phyloP scores from a whole-genome alignment of 2,888 invertebrate genomes.

The Sipha maydis region DNA sequence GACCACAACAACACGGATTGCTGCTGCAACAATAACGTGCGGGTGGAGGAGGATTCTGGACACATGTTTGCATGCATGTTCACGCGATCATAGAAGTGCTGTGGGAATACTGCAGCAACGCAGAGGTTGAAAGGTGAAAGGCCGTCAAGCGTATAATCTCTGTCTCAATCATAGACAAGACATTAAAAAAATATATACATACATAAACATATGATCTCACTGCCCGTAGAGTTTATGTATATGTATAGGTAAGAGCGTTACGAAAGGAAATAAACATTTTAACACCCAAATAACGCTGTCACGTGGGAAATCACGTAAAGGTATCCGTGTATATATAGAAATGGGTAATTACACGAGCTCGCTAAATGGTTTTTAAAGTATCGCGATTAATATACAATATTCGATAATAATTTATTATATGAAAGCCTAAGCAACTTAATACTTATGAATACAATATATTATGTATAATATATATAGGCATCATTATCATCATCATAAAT shows the following conservation, averaged over 20 bases:
- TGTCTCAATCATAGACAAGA: background rate
- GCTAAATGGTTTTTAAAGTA: background rate
- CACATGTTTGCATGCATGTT: background rate
- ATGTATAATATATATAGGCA: background rate
- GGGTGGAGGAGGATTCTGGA: constrained; percentile 3
- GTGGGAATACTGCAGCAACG: constrained; percentile 32
- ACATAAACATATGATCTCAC: background rate
- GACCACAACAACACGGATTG: background rate
- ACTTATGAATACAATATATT: background rate
- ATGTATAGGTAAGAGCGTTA: background rate
- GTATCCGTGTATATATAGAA: background rate
- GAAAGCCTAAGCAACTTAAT: no score
- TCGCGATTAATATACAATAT: background rate
- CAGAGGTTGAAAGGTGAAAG: constrained; percentile 34
- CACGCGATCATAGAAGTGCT: background rate
- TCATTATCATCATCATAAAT: background rate
- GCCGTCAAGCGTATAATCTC: background rate
- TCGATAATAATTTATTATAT: background rate
- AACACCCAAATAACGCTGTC: constrained; percentile 38
- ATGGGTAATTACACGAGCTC: background rate
- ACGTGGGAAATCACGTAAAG: constrained; percentile 21
- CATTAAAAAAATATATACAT: background rate
- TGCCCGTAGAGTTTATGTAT: background rate
- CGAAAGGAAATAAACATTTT: constrained; percentile 36
- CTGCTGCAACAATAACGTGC: no score